Conservation (phyloP, 64 coral and sea anemone species). For the Cladopsammia gracilis region DNA sequence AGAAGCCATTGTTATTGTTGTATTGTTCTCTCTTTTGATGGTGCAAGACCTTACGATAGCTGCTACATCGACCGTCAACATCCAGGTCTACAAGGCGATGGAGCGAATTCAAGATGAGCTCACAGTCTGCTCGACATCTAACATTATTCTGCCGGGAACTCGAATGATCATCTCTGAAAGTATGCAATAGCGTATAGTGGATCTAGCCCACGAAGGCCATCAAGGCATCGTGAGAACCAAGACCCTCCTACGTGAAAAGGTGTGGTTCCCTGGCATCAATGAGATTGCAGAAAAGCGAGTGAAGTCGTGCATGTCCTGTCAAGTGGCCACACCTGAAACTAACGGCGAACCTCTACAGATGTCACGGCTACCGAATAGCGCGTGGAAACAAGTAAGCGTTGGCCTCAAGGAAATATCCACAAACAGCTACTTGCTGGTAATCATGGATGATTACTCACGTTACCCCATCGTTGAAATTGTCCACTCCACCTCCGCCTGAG, state of each 20-base stretch:
- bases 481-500: neutral
- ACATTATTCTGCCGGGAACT: too few species aligned
- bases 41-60: too few species aligned
- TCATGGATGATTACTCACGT: conserved; percentile 25
- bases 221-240: neutral
- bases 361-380: neutral
- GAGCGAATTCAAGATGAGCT: too few species aligned
- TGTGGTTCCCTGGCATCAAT: conserved; percentile 19
- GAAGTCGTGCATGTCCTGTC: neutral
- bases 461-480: conserved; percentile 25
- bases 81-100: too few species aligned
- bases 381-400: conserved; percentile 14
- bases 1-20: too few species aligned
- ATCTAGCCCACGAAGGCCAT: too few species aligned
- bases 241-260: conserved; percentile 32
- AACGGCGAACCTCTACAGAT: conserved; percentile 21
- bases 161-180: too few species aligned
- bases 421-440: neutral
- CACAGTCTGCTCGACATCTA: too few species aligned
- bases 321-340: neutral
- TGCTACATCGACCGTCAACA: too few species aligned
- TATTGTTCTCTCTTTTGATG: too few species aligned
- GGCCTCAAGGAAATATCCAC: neutral
- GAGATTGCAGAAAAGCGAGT: neutral
- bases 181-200: too few species aligned